phyloP scores from a whole-genome alignment of 2,888 invertebrate species.

The Dryococelus australis region DNA sequence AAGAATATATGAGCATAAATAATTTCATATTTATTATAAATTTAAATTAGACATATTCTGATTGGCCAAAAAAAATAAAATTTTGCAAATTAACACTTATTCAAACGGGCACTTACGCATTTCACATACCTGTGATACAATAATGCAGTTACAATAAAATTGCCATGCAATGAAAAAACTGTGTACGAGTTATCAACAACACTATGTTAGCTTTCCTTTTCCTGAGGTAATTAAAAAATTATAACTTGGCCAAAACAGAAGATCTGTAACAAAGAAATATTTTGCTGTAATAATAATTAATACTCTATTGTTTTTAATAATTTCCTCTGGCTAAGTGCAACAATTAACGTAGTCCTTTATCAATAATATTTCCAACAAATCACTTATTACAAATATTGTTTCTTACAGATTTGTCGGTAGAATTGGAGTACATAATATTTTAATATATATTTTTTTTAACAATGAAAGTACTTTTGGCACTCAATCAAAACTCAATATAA shows the following conservation, averaged over 20 bases:
- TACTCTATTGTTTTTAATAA: background rate
- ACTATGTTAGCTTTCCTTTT: background rate
- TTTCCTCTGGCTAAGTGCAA: background rate
- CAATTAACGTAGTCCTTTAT: background rate
- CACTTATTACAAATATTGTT: background rate
- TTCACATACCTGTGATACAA: too few relatives aligned
- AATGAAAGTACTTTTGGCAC: slow-evolving; percentile 26
- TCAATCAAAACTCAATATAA: background rate
- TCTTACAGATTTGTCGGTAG: background rate
- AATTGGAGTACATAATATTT: background rate
- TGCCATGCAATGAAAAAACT: background rate
- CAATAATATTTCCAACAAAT: background rate
- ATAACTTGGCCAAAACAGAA: background rate
- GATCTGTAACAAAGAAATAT: background rate
- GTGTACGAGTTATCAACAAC: background rate
- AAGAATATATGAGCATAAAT: too few relatives aligned
- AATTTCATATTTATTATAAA: too few relatives aligned
- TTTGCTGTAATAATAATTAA: background rate
- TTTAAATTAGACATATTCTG: too few relatives aligned
- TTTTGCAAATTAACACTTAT: background rate
- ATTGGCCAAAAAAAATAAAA: background rate
- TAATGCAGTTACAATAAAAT: too few relatives aligned
- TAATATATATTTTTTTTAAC: background rate
- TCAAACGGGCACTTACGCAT: background rate
- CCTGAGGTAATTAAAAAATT: background rate